Conservation (phyloP, 2,888 invertebrate species). For the Syrista parreyssii region DNA sequence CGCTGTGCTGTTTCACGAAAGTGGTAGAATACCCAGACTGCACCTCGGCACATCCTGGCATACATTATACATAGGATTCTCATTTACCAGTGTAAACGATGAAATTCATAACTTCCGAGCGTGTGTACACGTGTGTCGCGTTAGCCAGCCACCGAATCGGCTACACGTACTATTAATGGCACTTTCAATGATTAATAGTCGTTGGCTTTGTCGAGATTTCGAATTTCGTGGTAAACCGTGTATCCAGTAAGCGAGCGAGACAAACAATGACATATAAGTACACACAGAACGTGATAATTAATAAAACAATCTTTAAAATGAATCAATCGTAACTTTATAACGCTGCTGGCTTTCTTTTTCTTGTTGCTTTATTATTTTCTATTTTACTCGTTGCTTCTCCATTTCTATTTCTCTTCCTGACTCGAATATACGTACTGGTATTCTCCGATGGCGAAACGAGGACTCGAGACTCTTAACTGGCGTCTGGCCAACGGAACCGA, state of each 20-base stretch:
- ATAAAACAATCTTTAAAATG: background rate
- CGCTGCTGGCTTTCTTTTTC: background rate
- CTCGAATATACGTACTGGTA: background rate
- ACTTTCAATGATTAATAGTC: background rate
- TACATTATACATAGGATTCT: background rate
- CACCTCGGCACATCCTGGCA: background rate
- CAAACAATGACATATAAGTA: background rate
- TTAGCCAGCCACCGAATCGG: slow-evolving; percentile 3
- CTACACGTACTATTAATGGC: background rate
- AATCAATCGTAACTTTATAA: background rate
- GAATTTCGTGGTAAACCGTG: background rate
- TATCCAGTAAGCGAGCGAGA: background rate
- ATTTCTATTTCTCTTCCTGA: background rate
- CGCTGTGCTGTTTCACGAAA: background rate
- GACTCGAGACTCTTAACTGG: background rate
- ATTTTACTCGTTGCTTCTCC: background rate
- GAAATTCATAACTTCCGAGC: background rate
- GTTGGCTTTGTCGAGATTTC: background rate
- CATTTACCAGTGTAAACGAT: background rate
- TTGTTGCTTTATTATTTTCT: no score
- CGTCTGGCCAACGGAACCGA: background rate
- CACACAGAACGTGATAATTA: background rate
- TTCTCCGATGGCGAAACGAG: background rate
- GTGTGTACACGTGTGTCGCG: background rate
- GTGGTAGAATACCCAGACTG: background rate